Evolutionary conservation across 37 sponge, comb jelly and placozoan species (phyloP), one percentile per base, ranked within the genome.

Genomic region (Halisarca cf. caerulea): DNA sequence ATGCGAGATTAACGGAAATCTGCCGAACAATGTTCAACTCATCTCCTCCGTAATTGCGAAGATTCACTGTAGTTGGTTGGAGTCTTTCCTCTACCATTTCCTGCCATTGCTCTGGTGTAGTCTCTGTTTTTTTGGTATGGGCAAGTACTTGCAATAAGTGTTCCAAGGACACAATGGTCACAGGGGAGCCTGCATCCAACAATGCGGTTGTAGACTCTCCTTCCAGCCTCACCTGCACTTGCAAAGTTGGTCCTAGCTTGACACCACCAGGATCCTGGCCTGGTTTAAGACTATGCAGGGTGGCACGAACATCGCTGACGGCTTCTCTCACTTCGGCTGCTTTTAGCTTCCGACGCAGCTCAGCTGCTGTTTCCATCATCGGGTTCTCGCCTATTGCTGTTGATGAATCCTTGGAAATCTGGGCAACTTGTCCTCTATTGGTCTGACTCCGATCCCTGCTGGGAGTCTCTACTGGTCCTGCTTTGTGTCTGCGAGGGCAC

Each of bases 81-180:
- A 90, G 51, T 59, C 37, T 59, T 57, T 61, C 17, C 45, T 21
- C 35, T 6, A 55, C 51, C 18, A 24, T 74, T 45, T 35, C 66
- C 51, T 25, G 58, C 88, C 88, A 87, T 20, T 81, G 44, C 41
- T 81, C 82, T 21, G 47, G 41, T 21, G 78, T 59, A 61, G 70
- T 6, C 51, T 47, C 51, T 33, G 60, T 57, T 14, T 47, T 47
- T 11, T 47, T 47, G 34, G 81, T 24, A 25, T 73, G 0, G 2
- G 34, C 78, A 32, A 82, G 44, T 3, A 61, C 60, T 11, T 58
- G 15, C 36, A 80, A 27, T 39, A 80, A 30, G 25, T 58, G 58
- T 3, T 58, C 38, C 37, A 58, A 58, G 18, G 81, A 80, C 7
- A 59, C 30, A 37, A 80, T 80, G 30, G 36, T 80, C 18, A 80